Evolutionary conservation across 2,797 vertebrate genomes (phyloP).

Genomic region (Acomys russatus): DNA sequence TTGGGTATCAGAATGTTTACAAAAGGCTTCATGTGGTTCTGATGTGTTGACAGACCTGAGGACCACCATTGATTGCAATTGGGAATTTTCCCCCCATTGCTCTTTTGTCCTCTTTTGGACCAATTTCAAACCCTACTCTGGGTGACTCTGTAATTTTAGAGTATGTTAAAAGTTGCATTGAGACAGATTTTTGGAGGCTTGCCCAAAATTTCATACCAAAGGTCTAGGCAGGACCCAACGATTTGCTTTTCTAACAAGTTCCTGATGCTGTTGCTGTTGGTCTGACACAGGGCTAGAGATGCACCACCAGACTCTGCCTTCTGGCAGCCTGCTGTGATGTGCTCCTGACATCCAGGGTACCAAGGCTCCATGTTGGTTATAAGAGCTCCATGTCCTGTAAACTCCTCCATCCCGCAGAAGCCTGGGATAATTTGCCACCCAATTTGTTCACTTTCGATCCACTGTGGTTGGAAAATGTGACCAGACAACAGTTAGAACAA

Average conservation of each 20-base stretch:
- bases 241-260: neutral
- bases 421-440: neutral
- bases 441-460: neutral
- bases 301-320: rapidly evolving
- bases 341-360: neutral
- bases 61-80: too few species aligned
- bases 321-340: neutral
- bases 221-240: neutral
- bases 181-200: neutral
- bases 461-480: neutral
- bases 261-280: neutral
- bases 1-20: neutral
- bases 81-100: neutral
- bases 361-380: neutral
- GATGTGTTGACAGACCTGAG: neutral
- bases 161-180: neutral
- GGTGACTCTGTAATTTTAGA: neutral
- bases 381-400: neutral
- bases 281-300: neutral
- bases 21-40: neutral
- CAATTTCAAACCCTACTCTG: neutral
- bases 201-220: neutral
- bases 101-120: constrained; percentile 22
- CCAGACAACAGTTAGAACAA: neutral
- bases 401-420: neutral